A percentile compares a stretch with the other conserved stretches of the same genome.
phyloP scores from a whole-genome alignment of 1,140 invertebrate species.

The Philotrypesis tridentata region DNA sequence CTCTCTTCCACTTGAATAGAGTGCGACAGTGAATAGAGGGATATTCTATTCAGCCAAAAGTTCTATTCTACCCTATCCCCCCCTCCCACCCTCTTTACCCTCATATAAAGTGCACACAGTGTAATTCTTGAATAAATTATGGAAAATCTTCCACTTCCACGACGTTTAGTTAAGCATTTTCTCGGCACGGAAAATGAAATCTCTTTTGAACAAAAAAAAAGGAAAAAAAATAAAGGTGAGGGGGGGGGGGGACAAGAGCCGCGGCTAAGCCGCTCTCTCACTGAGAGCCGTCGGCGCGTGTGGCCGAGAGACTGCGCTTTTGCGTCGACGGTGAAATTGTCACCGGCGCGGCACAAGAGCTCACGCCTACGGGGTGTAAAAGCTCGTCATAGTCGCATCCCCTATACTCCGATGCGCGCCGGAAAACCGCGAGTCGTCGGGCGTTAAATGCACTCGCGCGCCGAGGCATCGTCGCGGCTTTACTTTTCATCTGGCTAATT shows the following conservation, averaged over 20 bases:
- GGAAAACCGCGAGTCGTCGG: not conserved
- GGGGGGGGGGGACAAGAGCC: not conserved
- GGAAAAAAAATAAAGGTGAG: too few relatives aligned
- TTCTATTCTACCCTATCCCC: not conserved
- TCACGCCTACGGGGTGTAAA: not conserved
- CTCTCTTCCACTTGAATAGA: not conserved
- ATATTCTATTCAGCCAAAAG: not conserved
- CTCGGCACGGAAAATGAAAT: not conserved
- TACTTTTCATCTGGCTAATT: too few relatives aligned
- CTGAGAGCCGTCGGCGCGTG: not conserved
- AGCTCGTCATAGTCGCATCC: not conserved
- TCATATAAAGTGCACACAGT: too few relatives aligned
- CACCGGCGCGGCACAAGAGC: too few relatives aligned
- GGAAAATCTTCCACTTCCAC: not conserved
- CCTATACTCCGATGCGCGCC: too few relatives aligned
- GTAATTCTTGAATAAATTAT: not conserved
- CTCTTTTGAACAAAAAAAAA: not conserved
- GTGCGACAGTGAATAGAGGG: too few relatives aligned
- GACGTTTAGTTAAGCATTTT: not conserved
- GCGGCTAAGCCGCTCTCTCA: not conserved
- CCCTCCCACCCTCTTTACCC: too few relatives aligned
- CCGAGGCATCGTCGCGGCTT: too few relatives aligned
- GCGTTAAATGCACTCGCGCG: not conserved
- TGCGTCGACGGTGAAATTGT: not conserved
- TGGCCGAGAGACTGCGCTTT: not conserved